Evolutionary conservation across 1,140 invertebrate species (phyloP).

Genomic region (Hyphantria cunea): DNA sequence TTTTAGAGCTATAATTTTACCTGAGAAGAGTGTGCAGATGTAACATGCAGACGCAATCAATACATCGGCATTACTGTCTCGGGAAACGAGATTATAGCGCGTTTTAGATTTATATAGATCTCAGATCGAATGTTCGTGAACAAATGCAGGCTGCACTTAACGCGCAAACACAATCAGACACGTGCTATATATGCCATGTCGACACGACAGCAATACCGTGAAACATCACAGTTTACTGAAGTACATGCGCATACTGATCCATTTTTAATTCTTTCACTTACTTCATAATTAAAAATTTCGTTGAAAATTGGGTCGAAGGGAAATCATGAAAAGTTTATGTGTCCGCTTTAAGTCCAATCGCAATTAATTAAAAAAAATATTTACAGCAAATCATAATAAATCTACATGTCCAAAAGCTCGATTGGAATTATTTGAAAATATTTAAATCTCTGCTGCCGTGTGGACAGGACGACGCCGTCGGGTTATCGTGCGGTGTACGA

Average conservation of each 20-base stretch:
- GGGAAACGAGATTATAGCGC: conserved; percentile 10
- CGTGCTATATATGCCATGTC: conserved; percentile 36
- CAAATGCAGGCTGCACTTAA: conserved; percentile 37
- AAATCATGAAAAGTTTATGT: no score
- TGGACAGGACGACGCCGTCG: conserved; percentile 47
- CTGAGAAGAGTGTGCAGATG: conserved; percentile 19
- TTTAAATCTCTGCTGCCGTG: conserved; percentile 29
- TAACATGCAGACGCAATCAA: conserved; percentile 32
- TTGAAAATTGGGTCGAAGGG: not conserved
- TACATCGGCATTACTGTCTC: conserved; percentile 15
- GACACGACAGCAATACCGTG: conserved; percentile 41
- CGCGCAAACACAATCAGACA: conserved; percentile 32
- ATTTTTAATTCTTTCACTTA: conserved; percentile 9
- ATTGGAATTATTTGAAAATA: not conserved
- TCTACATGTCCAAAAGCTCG: not conserved
- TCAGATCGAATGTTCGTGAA: conserved; percentile 24
- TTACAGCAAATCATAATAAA: no score
- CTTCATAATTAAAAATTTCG: conserved; percentile 12
- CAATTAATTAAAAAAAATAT: no score
- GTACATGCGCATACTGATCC: conserved; percentile 17
- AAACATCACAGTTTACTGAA: conserved; percentile 16
- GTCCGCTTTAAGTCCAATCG: no score
- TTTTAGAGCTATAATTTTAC: conserved; percentile 27
- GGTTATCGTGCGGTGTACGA: conserved; percentile 52
- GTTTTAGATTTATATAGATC: conserved; percentile 6